These are phyloP conservation scores for Euclidia mi DNA, from an alignment of 2,888 invertebrate genomes.

Conservation along the genomic window DNA sequence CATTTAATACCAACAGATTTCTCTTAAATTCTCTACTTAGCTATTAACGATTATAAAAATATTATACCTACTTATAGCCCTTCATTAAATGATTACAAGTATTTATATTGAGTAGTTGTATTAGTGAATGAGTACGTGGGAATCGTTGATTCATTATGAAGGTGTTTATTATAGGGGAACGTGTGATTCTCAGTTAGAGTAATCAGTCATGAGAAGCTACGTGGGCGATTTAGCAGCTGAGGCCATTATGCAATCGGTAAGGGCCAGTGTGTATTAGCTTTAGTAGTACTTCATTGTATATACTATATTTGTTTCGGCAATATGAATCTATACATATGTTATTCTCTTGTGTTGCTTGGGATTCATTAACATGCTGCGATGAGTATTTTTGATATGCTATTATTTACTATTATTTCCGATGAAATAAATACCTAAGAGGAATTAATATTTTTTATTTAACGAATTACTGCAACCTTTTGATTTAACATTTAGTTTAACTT, in stretches of 20 bases:
- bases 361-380: too few species aligned
- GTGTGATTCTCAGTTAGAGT: constrained; percentile 50
- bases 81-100: constrained; percentile 18
- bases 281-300: too few species aligned
- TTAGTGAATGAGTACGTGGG: constrained; percentile 41
- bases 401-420: too few species aligned
- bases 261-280: constrained; percentile 3
- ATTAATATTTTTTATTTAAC: too few species aligned
- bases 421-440: too few species aligned
- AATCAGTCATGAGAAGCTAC: constrained; percentile 33
- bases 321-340: too few species aligned
- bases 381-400: too few species aligned
- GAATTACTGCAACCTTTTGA: too few species aligned
- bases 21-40: background rate
- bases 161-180: constrained; percentile 43
- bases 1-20: too few species aligned
- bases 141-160: constrained; percentile 47
- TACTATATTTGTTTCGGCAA: too few species aligned
- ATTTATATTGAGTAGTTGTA: constrained; percentile 32
- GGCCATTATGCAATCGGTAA: constrained; percentile 30
- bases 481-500: too few species aligned
- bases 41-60: background rate
- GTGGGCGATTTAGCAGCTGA: constrained; percentile 40
- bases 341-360: too few species aligned
- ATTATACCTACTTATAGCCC: constrained; percentile 4